phyloP scores from a whole-genome alignment of 2,888 invertebrate genomes.

The Gastrophysa polygoni region DNA sequence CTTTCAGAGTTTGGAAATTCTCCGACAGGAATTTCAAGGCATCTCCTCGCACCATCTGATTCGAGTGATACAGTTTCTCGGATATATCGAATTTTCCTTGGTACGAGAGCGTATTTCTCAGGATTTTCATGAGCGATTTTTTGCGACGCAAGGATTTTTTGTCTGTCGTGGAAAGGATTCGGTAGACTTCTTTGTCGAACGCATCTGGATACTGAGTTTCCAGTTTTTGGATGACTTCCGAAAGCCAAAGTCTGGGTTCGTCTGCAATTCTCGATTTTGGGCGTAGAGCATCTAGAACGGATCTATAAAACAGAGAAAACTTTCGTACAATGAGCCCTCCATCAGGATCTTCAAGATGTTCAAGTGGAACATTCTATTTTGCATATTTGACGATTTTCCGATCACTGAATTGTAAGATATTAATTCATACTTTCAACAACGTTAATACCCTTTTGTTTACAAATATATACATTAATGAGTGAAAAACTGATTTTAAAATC shows the following conservation, averaged over 20 bases:
- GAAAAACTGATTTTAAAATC: too few species aligned
- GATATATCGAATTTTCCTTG: conserved; percentile 60
- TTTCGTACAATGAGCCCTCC: not conserved
- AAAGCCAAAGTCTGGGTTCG: conserved; percentile 46
- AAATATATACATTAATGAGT: too few species aligned
- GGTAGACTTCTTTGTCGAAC: conserved; percentile 72
- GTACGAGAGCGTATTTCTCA: conserved; percentile 41
- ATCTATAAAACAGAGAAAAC: conserved; percentile 41
- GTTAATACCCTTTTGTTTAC: too few species aligned
- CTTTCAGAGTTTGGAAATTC: conserved; percentile 60
- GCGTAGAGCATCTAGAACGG: conserved; percentile 45
- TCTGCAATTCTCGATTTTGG: conserved; percentile 38
- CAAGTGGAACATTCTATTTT: not conserved
- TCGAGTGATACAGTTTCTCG: conserved; percentile 76
- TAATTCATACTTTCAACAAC: too few species aligned
- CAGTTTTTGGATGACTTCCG: conserved; percentile 63
- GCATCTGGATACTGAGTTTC: conserved; percentile 74
- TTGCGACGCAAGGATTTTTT: conserved; percentile 32
- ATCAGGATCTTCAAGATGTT: not conserved
- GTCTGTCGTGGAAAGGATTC: conserved; percentile 56
- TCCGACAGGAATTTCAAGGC: conserved; percentile 70
- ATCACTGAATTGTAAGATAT: too few species aligned
- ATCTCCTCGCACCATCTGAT: conserved; percentile 67
- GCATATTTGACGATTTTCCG: too few species aligned
- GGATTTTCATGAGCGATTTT: conserved; percentile 46